A percentile compares a stretch with the other conserved stretches of the same genome.
Conservation (phyloP, 2,113 vertebrate species). For the Prolemur simus region DNA sequence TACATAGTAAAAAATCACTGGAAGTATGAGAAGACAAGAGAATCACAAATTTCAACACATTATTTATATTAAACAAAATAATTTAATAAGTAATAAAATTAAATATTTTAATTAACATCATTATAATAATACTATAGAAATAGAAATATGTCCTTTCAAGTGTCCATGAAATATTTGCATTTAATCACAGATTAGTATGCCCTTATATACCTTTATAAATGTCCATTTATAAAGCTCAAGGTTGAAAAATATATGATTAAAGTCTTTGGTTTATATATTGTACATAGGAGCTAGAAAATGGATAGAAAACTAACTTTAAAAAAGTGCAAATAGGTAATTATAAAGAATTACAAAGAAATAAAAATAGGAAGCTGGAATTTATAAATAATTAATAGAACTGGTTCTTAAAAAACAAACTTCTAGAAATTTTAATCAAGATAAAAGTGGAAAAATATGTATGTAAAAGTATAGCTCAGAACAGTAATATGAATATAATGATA, state of each 20-base stretch:
- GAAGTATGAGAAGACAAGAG: background rate
- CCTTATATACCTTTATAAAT: background rate
- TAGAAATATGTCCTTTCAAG: background rate
- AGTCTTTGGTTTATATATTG: background rate
- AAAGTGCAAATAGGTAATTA: background rate
- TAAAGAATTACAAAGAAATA: background rate
- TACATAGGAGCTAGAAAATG: background rate
- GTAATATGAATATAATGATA: background rate
- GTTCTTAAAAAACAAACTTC: background rate
- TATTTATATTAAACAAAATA: background rate
- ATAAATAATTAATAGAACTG: background rate
- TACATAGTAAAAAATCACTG: background rate
- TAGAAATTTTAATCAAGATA: background rate
- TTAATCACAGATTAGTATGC: background rate
- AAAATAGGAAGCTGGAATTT: background rate
- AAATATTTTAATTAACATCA: constrained; percentile 32
- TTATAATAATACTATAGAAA: background rate
- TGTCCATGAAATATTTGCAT: background rate
- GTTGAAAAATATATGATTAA: background rate
- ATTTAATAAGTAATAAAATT: background rate
- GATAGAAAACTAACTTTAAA: background rate
- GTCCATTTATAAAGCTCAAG: background rate
- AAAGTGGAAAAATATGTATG: background rate
- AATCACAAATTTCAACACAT: background rate
- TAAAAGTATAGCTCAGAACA: background rate